phyloP scores from a whole-genome alignment of 2,113 vertebrate species.

The Uria lomvia region DNA sequence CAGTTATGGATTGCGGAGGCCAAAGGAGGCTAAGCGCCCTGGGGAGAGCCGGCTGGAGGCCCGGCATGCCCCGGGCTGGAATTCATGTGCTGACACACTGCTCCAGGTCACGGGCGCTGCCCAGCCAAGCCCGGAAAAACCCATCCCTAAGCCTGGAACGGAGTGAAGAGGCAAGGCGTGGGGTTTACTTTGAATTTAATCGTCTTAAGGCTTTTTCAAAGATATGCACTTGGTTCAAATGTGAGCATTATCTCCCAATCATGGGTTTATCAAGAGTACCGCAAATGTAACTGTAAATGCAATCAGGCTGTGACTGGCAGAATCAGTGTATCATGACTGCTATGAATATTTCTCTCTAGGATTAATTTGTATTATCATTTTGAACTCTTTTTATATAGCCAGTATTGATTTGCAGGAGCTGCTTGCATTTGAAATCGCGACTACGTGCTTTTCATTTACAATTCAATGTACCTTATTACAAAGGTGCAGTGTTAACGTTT shows the following conservation, averaged over 20 bases:
- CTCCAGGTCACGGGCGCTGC: not conserved
- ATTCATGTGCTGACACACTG: not conserved
- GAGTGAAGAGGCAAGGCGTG: rapidly evolving
- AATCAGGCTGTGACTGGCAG: not conserved
- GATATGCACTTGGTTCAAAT: not conserved
- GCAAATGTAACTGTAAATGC: not conserved
- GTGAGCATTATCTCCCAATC: not conserved
- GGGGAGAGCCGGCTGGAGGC: not conserved
- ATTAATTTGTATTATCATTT: not conserved
- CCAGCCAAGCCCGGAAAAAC: not conserved
- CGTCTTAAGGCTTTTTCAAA: not conserved
- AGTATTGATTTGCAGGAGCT: not conserved
- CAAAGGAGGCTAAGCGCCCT: not conserved
- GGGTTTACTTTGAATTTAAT: not conserved
- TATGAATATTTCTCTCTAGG: not conserved
- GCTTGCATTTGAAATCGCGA: not conserved
- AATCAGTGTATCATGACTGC: not conserved
- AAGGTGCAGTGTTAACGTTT: not conserved
- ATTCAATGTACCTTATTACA: not conserved
- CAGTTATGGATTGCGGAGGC: not conserved
- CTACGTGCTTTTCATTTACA: not conserved
- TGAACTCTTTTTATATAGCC: not conserved
- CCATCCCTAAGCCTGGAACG: not conserved
- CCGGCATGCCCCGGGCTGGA: not conserved
- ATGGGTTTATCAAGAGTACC: not conserved